Evolutionary conservation across 2,888 invertebrate genomes (phyloP).

Genomic region (Dermolepida albohirtum): DNA sequence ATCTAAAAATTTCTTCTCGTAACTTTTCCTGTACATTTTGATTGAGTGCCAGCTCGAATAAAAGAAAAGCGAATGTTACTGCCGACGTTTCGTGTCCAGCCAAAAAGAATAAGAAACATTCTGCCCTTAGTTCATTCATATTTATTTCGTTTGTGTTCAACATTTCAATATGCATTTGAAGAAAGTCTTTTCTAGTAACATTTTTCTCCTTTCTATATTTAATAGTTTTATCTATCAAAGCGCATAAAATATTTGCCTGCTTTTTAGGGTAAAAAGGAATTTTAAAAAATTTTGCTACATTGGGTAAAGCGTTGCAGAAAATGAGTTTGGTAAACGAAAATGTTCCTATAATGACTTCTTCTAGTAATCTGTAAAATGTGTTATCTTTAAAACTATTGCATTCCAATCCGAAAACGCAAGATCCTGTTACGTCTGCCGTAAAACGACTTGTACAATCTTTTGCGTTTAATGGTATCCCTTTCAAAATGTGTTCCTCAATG

Average conservation of each 20-base stretch:
- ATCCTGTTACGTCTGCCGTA: constrained; percentile 65
- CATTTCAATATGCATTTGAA: too few relatives aligned
- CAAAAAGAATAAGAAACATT: neutral
- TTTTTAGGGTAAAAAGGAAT: too few relatives aligned
- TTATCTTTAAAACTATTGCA: constrained; percentile 16
- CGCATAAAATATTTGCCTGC: too few relatives aligned
- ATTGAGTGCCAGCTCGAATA: constrained; percentile 12
- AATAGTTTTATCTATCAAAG: constrained; percentile 2
- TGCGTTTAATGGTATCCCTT: neutral
- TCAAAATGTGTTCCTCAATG: neutral
- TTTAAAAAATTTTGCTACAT: too few relatives aligned
- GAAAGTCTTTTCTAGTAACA: neutral
- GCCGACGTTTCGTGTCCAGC: constrained; percentile 1
- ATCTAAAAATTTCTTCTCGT: neutral
- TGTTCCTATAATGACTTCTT: neutral
- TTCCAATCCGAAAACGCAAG: constrained; percentile 7
- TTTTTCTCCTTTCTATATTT: neutral
- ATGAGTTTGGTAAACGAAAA: neutral
- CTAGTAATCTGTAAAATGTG: neutral
- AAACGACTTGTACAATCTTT: constrained; percentile 53
- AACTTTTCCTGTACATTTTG: constrained; percentile 16
- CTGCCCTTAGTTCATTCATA: neutral
- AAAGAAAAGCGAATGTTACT: neutral
- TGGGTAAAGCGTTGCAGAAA: constrained; percentile 2
- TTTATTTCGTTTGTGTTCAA: neutral